A percentile compares a stretch with the other conserved stretches of the same genome.
phyloP scores from a whole-genome alignment of 1,140 invertebrate species.

The Papilio aristodemus region DNA sequence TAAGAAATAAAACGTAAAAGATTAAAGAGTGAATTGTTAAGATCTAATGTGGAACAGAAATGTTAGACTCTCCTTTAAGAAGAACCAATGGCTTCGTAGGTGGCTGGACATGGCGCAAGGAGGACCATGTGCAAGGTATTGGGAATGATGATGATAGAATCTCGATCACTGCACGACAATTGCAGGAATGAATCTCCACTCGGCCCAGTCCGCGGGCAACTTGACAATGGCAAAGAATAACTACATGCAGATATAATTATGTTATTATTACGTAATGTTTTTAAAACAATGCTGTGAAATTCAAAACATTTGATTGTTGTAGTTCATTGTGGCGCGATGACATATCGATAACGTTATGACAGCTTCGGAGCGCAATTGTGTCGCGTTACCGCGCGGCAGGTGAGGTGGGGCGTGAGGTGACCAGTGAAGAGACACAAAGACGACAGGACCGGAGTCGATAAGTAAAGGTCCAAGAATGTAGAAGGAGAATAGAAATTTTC shows the following conservation, averaged over 20 bases:
- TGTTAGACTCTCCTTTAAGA: too few relatives aligned
- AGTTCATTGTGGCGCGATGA: neutral
- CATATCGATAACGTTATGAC: conserved; percentile 10
- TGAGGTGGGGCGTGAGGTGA: too few relatives aligned
- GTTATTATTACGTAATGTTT: conserved; percentile 21
- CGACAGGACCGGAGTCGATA: neutral
- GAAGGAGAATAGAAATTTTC: neutral
- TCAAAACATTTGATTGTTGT: conserved; percentile 19
- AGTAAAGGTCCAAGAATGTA: neutral
- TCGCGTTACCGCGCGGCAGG: neutral
- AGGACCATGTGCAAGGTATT: too few relatives aligned
- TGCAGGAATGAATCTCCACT: neutral
- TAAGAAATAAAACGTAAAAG: too few relatives aligned
- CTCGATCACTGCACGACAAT: too few relatives aligned
- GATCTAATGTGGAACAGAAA: too few relatives aligned
- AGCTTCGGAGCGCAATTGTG: neutral
- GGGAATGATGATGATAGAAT: too few relatives aligned
- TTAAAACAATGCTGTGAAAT: conserved; percentile 4
- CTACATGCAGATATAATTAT: conserved; percentile 1
- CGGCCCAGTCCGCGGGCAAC: neutral
- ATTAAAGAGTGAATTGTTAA: too few relatives aligned
- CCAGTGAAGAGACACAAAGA: neutral
- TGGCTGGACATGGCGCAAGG: too few relatives aligned
- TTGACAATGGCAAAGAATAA: conserved; percentile 3
- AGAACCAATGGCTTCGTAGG: too few relatives aligned